Base-by-base conservation (phyloP, 2,797 vertebrate genomes). In the Enteromius argenteus region DNA sequence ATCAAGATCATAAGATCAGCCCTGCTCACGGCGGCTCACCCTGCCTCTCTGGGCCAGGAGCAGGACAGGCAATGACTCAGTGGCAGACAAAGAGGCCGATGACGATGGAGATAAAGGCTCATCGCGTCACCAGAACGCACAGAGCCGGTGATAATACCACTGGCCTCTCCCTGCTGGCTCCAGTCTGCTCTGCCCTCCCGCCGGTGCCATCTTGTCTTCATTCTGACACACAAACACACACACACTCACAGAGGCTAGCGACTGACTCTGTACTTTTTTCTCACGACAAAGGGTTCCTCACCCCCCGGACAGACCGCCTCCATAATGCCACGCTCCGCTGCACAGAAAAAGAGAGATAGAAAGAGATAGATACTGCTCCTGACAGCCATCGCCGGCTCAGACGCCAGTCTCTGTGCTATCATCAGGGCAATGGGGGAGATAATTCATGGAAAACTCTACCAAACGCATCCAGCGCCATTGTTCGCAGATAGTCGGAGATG, bases 171-270 rank as follows among this genome's bases (percentile, higher is more conserved):
- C 88, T 67, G 32, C 72, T 44, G 81, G 84, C 91, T 91, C 91
- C 89, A 89, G 90, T 84, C 87, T 88, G 88, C 89, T 90, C 88
- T 88, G 88, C 89, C 88, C 89, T 91, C 87, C 64, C 56, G 37
- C 89, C 92, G 93, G 95, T 95, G 94, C 94, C 94, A 92, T 88
- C 87, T 89, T 93, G 93, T 95, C 94, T 94, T 94, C 86, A 58
- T 77, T 67, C 75, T 79, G 86, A 84, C 85, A 88, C 85, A 79
- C 51, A 79, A 39, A 79, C 75, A 84, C 81, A 83, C 51, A 79
- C 83, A 64, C 72, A 84, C 35, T 69, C 56, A 85, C 58, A 88
- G 21, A 83, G 60, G 32, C 89, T 91, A 90, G 88, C 90, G 90
- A 91, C 86, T 87, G 83, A 86, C 90, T 92, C 88, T 87, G 89